phyloP scores from a whole-genome alignment of 2,888 invertebrate genomes.

The Rugalucina vietnamica region DNA sequence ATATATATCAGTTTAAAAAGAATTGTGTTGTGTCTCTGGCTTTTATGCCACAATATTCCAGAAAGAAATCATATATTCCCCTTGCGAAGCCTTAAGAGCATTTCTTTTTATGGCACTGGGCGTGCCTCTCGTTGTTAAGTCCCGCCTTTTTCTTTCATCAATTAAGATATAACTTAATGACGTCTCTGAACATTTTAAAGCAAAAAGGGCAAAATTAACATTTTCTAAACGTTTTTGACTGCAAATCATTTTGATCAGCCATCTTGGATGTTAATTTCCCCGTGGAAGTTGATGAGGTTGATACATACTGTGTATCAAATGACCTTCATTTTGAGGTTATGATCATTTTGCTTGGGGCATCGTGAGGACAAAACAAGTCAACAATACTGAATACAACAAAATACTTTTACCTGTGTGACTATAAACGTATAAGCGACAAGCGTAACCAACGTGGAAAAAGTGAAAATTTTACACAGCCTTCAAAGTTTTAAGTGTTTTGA shows the following conservation, averaged over 20 bases:
- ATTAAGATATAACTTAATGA: conserved; percentile 1
- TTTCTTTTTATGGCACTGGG: not conserved
- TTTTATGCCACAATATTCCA: too few relatives aligned
- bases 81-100: not conserved
- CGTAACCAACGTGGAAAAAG: not conserved
- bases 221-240: not conserved
- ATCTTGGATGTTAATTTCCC: not conserved
- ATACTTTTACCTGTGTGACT: not conserved
- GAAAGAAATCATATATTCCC: too few relatives aligned
- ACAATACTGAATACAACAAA: conserved; percentile 7
- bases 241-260: not conserved
- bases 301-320: not conserved
- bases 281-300: not conserved
- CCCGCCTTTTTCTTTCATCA: not conserved
- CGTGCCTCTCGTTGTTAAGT: not conserved
- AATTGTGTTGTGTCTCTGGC: too few relatives aligned
- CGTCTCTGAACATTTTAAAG: not conserved
- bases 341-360: conserved; percentile 6
- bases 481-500: not conserved
- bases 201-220: not conserved
- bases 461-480: not conserved
- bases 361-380: not conserved
- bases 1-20: too few relatives aligned
- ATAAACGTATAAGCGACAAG: not conserved
- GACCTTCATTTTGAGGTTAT: conserved; percentile 2